Evolutionary conservation across 2,113 vertebrate species (phyloP).

Genomic region (Pionites leucogaster): DNA sequence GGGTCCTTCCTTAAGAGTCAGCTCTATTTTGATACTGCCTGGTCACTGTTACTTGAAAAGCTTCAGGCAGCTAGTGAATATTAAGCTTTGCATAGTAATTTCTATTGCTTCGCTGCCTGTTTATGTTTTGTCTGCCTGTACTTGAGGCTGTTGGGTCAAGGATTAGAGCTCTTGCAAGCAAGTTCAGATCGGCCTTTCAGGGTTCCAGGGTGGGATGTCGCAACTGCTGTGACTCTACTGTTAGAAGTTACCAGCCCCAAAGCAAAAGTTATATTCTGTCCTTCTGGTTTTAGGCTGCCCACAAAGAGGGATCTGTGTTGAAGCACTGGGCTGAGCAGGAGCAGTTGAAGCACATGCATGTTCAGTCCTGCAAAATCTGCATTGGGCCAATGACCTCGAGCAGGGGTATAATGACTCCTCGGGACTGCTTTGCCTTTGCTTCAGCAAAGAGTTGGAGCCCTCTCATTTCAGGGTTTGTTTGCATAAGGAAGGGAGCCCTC

Average conservation of each 20-base stretch:
- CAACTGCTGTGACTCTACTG: background rate
- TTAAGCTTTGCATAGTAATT: background rate
- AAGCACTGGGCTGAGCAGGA: background rate
- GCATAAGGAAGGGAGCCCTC: background rate
- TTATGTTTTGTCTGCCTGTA: background rate
- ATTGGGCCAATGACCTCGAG: fast-evolving
- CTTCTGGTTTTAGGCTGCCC: background rate
- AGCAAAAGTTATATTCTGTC: background rate
- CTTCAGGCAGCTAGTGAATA: background rate
- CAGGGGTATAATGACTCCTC: background rate
- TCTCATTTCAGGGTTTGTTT: background rate
- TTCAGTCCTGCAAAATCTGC: background rate
- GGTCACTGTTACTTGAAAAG: background rate
- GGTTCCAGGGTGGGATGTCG: background rate
- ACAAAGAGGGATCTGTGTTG: background rate
- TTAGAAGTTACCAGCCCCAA: background rate
- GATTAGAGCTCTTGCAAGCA: background rate
- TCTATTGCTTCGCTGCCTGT: background rate
- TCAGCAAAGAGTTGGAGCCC: background rate
- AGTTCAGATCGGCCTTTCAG: background rate
- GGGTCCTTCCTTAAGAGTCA: background rate
- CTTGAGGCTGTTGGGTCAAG: background rate
- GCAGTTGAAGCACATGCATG: fast-evolving
- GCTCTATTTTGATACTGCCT: background rate
- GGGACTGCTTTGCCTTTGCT: background rate